Evolutionary conservation across 2,113 vertebrate species (phyloP).

Genomic region (Progne subis): DNA sequence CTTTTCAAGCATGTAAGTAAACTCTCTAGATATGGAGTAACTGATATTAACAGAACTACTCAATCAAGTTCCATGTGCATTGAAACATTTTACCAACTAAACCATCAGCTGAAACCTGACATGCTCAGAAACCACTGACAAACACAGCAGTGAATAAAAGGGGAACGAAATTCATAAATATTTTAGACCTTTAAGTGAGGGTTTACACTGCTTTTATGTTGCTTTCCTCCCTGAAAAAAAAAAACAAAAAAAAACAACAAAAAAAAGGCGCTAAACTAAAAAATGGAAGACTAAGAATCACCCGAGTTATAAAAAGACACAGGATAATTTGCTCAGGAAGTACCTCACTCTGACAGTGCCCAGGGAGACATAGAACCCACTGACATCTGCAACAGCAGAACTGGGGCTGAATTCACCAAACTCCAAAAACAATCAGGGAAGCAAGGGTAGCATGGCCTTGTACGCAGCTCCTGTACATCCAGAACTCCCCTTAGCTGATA

Average conservation of each 20-base stretch:
- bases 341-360: neutral
- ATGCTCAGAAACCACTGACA: neutral
- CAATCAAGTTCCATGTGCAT: neutral
- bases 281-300: neutral
- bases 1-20: neutral
- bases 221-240: neutral
- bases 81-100: neutral
- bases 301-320: neutral
- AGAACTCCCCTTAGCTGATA: neutral
- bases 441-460: neutral
- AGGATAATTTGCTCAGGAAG: neutral
- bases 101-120: neutral
- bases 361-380: rapidly evolving
- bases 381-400: neutral
- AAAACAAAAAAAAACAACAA: too few relatives aligned
- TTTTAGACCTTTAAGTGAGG: neutral
- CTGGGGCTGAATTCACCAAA: neutral
- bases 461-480: neutral
- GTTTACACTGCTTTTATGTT: neutral
- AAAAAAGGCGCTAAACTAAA: neutral
- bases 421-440: neutral
- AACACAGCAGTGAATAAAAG: neutral
- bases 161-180: neutral
- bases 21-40: neutral
- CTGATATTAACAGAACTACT: neutral